Conservation (phyloP, 37 sponge, comb jelly and placozoan genomes). For the Amphimedon queenslandica region DNA sequence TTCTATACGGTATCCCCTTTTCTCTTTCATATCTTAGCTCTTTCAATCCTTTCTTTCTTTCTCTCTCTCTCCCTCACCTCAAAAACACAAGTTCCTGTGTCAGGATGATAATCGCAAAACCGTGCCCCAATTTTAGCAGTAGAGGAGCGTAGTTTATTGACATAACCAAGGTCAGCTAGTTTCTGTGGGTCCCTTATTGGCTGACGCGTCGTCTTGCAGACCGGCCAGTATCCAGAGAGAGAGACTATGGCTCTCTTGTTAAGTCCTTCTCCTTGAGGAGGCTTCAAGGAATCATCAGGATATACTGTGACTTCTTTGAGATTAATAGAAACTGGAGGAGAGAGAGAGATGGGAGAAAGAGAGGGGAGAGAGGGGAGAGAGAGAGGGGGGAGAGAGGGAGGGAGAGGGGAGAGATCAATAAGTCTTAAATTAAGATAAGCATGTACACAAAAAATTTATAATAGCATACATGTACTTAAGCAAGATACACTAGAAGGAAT, state of each 20-base stretch:
- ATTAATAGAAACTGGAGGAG: constrained; percentile 56
- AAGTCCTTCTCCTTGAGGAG: constrained; percentile 65
- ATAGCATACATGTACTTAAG: no score
- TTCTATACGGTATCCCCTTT: no score
- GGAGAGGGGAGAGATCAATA: no score
- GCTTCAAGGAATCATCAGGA: constrained; percentile 72
- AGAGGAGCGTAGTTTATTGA: constrained; percentile 48
- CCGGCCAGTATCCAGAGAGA: constrained; percentile 74
- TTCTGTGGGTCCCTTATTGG: constrained; percentile 60
- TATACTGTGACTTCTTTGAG: constrained; percentile 85
- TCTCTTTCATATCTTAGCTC: not conserved
- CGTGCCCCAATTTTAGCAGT: constrained; percentile 82
- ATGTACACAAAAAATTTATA: no score
- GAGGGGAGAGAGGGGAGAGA: no score
- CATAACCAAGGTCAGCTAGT: constrained; percentile 50
- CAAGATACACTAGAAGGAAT: no score
- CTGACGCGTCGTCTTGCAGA: constrained; percentile 75
- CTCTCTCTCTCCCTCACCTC: constrained; percentile 12
- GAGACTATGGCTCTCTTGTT: constrained; percentile 80
- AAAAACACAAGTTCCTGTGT: constrained; percentile 76
- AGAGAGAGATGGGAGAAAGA: not conserved
- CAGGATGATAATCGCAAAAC: constrained; percentile 75
- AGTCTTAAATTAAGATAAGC: no score
- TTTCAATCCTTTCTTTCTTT: not conserved
- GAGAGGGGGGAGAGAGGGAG: no score